Conservation (phyloP, 2,888 invertebrate species). For the Heteromyza rotundicornis region DNA sequence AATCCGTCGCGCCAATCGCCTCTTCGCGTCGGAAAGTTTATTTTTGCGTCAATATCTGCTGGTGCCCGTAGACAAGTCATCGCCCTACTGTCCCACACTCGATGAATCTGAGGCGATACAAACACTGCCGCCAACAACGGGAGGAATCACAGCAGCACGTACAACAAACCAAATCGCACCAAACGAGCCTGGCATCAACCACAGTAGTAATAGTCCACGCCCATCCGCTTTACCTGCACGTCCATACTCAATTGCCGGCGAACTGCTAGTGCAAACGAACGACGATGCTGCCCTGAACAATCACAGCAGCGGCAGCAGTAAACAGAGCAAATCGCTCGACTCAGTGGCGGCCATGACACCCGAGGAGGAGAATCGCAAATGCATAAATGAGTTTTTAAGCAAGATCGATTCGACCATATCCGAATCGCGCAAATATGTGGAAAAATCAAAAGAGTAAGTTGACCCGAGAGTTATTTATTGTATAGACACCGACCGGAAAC, state of each 20-base stretch:
- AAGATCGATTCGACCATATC: constrained; percentile 86
- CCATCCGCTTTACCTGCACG: constrained; percentile 62
- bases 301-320: constrained; percentile 48
- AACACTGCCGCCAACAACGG: constrained; percentile 53
- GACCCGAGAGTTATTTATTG: too few species aligned
- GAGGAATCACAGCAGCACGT: constrained; percentile 26
- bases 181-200: constrained; percentile 27
- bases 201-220: constrained; percentile 37
- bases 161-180: constrained; percentile 7
- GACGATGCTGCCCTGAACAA: constrained; percentile 42
- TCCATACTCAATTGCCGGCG: constrained; percentile 68
- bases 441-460: constrained; percentile 85
- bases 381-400: constrained; percentile 79
- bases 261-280: constrained; percentile 47
- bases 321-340: constrained; percentile 62
- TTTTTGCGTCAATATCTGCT: constrained; percentile 87
- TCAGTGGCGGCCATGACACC: constrained; percentile 68
- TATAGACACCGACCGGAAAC: too few species aligned
- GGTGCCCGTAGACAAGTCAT: constrained; percentile 79
- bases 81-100: constrained; percentile 68
- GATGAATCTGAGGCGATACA: constrained; percentile 54
- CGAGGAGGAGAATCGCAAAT: constrained; percentile 77
- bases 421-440: constrained; percentile 81
- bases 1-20: constrained; percentile 86
- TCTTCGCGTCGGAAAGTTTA: constrained; percentile 92